Evolutionary conservation across 2,113 vertebrate genomes (phyloP).

Genomic region (Serilophus lunatus): DNA sequence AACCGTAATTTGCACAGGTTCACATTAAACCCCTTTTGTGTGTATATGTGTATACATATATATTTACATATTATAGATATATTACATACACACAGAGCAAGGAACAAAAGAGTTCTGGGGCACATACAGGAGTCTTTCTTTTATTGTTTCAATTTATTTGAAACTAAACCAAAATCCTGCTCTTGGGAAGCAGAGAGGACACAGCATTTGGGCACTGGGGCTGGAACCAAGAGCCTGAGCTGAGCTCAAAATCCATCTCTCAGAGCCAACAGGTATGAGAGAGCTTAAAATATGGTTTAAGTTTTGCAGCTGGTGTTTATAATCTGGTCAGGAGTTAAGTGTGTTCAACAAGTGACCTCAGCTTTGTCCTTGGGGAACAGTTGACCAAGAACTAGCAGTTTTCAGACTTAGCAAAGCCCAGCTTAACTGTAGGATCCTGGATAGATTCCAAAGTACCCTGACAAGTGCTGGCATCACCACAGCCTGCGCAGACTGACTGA

Average conservation of each 20-base stretch:
- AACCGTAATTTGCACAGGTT: background rate
- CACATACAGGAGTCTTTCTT: background rate
- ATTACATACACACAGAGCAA: background rate
- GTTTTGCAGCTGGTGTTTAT: background rate
- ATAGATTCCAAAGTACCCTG: background rate
- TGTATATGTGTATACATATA: background rate
- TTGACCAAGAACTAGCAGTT: background rate
- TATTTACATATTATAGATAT: background rate
- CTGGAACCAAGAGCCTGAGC: background rate
- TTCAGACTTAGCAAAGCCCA: background rate
- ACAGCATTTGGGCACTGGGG: background rate
- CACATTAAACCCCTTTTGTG: background rate
- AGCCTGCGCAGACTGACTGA: background rate
- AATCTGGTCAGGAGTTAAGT: background rate
- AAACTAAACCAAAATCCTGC: background rate
- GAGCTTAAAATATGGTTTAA: background rate
- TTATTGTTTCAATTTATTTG: background rate
- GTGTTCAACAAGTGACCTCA: background rate
- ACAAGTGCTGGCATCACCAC: fast-evolving
- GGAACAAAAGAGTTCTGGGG: background rate
- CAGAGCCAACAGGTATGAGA: background rate
- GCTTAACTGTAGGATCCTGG: background rate
- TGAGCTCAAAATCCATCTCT: background rate
- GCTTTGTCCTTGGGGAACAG: background rate
- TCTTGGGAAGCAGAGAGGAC: background rate